phyloP scores from a whole-genome alignment of 2,113 vertebrate species.

The Myxocyprinus asiaticus region DNA sequence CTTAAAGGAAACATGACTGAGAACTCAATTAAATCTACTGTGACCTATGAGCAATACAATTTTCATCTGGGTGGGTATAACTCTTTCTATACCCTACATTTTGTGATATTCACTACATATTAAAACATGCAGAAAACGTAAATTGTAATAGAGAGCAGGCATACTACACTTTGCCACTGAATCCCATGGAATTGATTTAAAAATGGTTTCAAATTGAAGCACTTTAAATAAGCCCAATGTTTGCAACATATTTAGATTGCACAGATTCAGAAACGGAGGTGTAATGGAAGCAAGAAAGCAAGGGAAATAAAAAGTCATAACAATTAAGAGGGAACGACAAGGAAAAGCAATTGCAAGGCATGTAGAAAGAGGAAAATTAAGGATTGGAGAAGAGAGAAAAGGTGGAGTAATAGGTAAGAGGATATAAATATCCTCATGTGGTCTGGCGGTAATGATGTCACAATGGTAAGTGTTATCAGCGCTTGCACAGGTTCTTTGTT shows the following conservation, averaged over 20 bases:
- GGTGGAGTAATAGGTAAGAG: constrained; percentile 3
- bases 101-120: neutral
- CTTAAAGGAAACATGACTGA: too few relatives aligned
- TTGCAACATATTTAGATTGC: neutral
- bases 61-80: neutral
- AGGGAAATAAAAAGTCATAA: neutral
- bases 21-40: too few relatives aligned
- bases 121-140: neutral
- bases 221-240: neutral
- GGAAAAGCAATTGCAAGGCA: neutral
- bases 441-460: constrained; percentile 62
- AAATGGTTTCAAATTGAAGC: neutral
- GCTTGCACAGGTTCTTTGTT: constrained; percentile 75
- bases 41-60: too few relatives aligned
- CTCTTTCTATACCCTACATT: neutral
- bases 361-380: constrained; percentile 24
- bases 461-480: constrained; percentile 77
- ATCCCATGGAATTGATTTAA: too few relatives aligned
- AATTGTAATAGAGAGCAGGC: too few relatives aligned
- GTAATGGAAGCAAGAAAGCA: neutral
- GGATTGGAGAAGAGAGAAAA: constrained; percentile 5
- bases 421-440: constrained; percentile 47
- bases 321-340: neutral
- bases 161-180: too few relatives aligned
- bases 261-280: neutral